Evolutionary conservation across 2,888 invertebrate species (phyloP).

Genomic region (Lycophotia porphyrea): DNA sequence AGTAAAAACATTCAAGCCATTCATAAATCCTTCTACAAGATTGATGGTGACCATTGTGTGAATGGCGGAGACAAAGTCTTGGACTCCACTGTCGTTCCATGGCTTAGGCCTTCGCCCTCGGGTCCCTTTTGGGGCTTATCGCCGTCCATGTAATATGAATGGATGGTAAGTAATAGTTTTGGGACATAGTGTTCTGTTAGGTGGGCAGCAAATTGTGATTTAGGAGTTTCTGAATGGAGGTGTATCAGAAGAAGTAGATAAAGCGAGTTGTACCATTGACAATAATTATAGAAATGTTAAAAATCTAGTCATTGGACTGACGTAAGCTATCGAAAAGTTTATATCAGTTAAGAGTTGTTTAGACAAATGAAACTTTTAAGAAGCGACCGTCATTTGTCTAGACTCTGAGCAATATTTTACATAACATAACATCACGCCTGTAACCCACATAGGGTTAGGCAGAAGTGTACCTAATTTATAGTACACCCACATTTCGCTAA

Average conservation of each 20-base stretch:
- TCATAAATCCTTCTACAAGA: slow-evolving; percentile 48
- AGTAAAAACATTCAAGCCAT: slow-evolving; percentile 40
- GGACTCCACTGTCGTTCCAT: slow-evolving; percentile 51
- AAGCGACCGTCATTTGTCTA: not conserved
- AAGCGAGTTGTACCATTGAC: rapidly evolving
- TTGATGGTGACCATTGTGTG: slow-evolving; percentile 46
- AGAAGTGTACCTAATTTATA: no score
- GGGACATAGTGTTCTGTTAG: slow-evolving; percentile 28
- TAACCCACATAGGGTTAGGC: no score
- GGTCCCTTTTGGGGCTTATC: slow-evolving; percentile 64
- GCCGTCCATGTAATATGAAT: slow-evolving; percentile 66
- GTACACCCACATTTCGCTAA: no score
- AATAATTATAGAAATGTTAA: not conserved
- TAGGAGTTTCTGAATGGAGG: not conserved
- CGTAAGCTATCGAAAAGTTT: not conserved
- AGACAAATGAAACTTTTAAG: not conserved
- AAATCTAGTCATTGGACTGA: no score
- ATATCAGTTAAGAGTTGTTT: no score
- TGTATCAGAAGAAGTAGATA: not conserved
- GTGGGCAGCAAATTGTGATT: slow-evolving; percentile 7
- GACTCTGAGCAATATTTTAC: not conserved
- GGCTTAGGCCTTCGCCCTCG: slow-evolving; percentile 57
- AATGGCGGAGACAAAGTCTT: slow-evolving; percentile 55
- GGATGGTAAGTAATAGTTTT: slow-evolving; percentile 64
- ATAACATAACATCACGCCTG: no score